Evolutionary conservation across 2,888 invertebrate species (phyloP).

Genomic region (Drosophila pegasa): DNA sequence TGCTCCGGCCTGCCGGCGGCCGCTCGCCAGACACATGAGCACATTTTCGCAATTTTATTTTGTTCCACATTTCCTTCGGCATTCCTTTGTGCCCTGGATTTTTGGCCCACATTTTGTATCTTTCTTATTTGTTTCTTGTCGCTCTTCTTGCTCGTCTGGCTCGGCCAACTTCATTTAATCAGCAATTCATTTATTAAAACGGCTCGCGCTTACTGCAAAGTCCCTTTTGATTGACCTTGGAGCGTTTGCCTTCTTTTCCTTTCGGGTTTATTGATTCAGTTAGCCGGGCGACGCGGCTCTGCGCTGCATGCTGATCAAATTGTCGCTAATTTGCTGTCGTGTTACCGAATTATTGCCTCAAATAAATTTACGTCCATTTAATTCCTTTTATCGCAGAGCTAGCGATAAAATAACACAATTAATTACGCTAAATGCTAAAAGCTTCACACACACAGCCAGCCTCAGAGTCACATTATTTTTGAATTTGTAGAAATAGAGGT

Average conservation of each 20-base stretch:
- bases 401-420: conserved; percentile 9
- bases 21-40: conserved; percentile 27
- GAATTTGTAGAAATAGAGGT: not conserved
- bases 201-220: conserved; percentile 26
- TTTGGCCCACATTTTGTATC: conserved; percentile 36
- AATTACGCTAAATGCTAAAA: conserved; percentile 8
- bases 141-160: conserved; percentile 2
- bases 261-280: conserved; percentile 59
- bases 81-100: conserved; percentile 41
- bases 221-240: conserved; percentile 42
- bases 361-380: conserved; percentile 53
- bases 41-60: conserved; percentile 70
- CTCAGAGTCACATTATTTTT: not conserved
- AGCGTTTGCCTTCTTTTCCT: conserved; percentile 37
- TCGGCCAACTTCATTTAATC: conserved; percentile 70
- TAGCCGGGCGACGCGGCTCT: conserved; percentile 1
- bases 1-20: not conserved
- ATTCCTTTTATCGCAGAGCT: conserved; percentile 37
- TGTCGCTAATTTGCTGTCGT: conserved; percentile 58
- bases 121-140: conserved; percentile 4
- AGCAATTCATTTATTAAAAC: conserved; percentile 72
- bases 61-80: conserved; percentile 64
- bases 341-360: conserved; percentile 45
- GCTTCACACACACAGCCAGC: not conserved
- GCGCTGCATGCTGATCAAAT: conserved; percentile 31